Evolutionary conservation across 2,113 vertebrate species (phyloP), one percentile per base, ranked within the genome.

Genomic region (Telmatochromis brachygnathus): DNA sequence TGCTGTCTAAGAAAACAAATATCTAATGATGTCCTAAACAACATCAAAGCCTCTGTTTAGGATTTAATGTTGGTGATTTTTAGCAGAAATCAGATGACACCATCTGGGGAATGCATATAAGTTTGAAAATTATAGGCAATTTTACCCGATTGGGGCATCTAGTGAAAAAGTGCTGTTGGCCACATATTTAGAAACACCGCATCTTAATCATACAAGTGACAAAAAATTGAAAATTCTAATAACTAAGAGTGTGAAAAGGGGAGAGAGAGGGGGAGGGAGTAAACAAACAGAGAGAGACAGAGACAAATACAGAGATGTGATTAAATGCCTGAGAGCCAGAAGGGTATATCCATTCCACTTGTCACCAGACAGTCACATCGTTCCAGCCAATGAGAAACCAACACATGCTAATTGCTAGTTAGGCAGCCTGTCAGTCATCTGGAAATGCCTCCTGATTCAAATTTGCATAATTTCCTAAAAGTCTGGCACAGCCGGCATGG

Each of bases 381-480:
- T 11, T 87, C 79, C 54, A 70, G 84, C 92, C 94, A 93, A 91
- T 94, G 79, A 84, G 89, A 91, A 85, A 79, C 85, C 89, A 84
- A 85, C 92, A 55, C 87, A 87, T 73, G 89, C 82, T 94, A 94
- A 95, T 94, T 93, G 89, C 82, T 77, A 89, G 90, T 94, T 90
- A 92, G 91, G 70, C 60, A 83, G 23, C 81, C 83, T 93, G 94
- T 93, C 94, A 94, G 70, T 94, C 89, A 90, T 85, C 49, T 84
- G 86, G 60, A 94, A 91, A 84, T 56, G 89, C 70, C 3, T 82
- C 58, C 88, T 82, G 87, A 84, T 85, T 9, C 77, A 80, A 7
- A 89, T 94, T 91, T 93, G 83, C 92, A 94, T 94, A 93, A 95
- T 93, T 91, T 91, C 75, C 17, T 79, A 77, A 92, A 85, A 77